Evolutionary conservation across 2,888 invertebrate species (phyloP).

Genomic region (Autographa gamma): DNA sequence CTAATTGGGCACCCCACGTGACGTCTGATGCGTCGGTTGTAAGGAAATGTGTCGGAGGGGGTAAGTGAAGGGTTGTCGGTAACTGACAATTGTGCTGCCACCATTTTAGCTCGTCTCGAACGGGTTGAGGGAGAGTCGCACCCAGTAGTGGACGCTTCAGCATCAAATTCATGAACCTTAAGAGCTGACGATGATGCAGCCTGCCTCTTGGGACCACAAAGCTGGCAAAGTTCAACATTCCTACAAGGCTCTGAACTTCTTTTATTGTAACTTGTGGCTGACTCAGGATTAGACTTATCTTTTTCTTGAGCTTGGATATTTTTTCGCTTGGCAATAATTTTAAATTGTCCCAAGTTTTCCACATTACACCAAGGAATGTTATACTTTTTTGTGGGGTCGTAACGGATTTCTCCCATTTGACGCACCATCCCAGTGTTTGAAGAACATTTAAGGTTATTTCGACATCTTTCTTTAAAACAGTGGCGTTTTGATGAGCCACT

Average conservation of each 20-base stretch:
- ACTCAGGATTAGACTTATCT: conserved; percentile 14
- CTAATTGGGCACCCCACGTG: conserved; percentile 55
- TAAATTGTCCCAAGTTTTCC: conserved; percentile 39
- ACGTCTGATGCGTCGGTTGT: conserved; percentile 52
- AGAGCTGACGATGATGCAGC: conserved; percentile 43
- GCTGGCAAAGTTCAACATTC: conserved; percentile 50
- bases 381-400: conserved; percentile 27
- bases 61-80: conserved; percentile 31
- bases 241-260: conserved; percentile 49
- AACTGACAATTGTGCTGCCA: conserved; percentile 38
- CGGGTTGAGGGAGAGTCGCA: neutral
- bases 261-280: conserved; percentile 22
- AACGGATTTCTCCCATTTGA: conserved; percentile 40
- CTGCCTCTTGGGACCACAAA: conserved; percentile 52
- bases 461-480: conserved; percentile 25
- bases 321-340: conserved; percentile 30
- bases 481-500: conserved; percentile 6
- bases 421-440: conserved; percentile 28
- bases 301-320: conserved; percentile 7
- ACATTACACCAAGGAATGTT: conserved; percentile 40
- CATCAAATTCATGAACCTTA: conserved; percentile 32
- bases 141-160: neutral
- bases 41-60: conserved; percentile 44
- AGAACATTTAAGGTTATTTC: conserved; percentile 13
- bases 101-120: conserved; percentile 38